Base-by-base conservation (phyloP, 2,113 vertebrate species). In the Bolborhynchus lineola region DNA sequence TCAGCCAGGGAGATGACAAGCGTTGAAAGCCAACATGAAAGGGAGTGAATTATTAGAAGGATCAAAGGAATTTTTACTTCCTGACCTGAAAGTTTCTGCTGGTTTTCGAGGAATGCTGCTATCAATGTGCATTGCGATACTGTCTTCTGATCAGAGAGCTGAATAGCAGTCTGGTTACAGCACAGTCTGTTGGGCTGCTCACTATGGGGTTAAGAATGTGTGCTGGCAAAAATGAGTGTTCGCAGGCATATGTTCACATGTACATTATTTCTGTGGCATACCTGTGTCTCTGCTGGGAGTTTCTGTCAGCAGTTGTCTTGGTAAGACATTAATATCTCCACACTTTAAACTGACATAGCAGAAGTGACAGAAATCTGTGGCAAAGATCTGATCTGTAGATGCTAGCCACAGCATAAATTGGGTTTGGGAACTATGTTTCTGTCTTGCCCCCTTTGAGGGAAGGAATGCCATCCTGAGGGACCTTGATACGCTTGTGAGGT, bases 21-120 rank as follows among this genome's bases (percentile, higher is more conserved):
- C 88, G 86, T 42, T 93, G 91, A 93, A 97, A 96, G 19, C 53
- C 72, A 59, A 42, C 64, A 86, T 93, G 76, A 93, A 90, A 93
- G 92, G 46, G 53, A n/a, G 41, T 20, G 63, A 83, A 75, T 92
- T 68, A 75, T 64, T 84, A 39, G 55, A 55, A 86, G 31, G 92
- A 95, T 93, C 94, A 95, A 95, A 96, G 81, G 91, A 42, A 60
- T 89, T 92, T 92, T 91, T 86, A 44, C 69, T 84, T 92, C 83
- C 80, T 89, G 95, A 84, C 80, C 65, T 72, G 16, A 33, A 47
- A 63, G 41, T 68, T 93, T 74, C 28, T 89, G 60, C 63, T 2
- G 1, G 0, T 68, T 90, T 78, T 63, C 19, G 64, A 89, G 76
- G 64, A 94, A 80, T 92, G 88, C 79, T 78, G 64, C 84, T 77